Evolutionary conservation across 1,140 invertebrate genomes (phyloP), one percentile per base, ranked within the genome.

Genomic region (Drosophila micromelanica): DNA sequence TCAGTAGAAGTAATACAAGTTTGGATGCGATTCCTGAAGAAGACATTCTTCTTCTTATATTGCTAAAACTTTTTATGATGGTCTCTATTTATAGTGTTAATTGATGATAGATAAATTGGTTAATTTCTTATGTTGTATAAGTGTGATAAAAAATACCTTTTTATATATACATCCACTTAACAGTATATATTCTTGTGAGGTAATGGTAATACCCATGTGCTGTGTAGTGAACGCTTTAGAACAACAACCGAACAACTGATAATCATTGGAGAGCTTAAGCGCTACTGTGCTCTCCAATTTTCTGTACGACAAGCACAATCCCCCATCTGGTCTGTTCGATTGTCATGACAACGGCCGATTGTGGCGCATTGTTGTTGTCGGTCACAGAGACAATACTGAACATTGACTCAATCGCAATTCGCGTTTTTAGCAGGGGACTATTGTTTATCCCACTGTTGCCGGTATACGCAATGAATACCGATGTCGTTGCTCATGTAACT

Each of bases 401-500:
- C 54, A 65, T 60, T 73, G 55, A 74, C 63, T 73, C 59, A 48
- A 63, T 52, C 80, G 49, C 61, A 60, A 40, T 67, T 56, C 15
- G 45, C 59, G 71, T 54, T 80, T 64, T 76, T 43, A 45, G 57
- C 59, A 48, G 76, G 42, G 52, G 57, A 56, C 71, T 82, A 75
- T 82, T 82, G 84, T 86, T 78, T 61, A 63, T 54, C 49, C 38
- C 27, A 30, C 51, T 30, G 40, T 32, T 62, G 65, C 57, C 64
- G 64, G 69, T 46, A 32, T 57, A 55, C 40, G 57, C 54, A 42
- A 52, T 62, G 68, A 78, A 61, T 78, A 65, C 40, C 63, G 60
- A 76, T 82, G 78, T 35, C 49, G 54, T 73, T 87, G 84, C 62
- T 87, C 76, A 87, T 78, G 84, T 81, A 74, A 89, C 64, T 89